These are phyloP conservation scores for Aspidoscelis tigris DNA, from an alignment of 2,113 vertebrate species.

Conservation along the genomic window DNA sequence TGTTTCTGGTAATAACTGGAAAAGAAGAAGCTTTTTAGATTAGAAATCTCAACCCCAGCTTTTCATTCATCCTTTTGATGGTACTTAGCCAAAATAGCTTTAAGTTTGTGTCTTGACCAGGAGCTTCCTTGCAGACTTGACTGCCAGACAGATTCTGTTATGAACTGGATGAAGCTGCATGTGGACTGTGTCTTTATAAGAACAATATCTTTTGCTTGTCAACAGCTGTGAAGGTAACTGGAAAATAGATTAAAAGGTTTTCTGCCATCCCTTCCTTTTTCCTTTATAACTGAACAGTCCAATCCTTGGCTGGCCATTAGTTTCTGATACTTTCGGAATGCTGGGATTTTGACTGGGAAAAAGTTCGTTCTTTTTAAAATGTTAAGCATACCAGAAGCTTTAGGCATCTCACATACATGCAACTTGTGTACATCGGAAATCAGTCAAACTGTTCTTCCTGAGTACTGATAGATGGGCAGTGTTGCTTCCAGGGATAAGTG, in stretches of 20 bases:
- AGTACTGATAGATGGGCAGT: background rate
- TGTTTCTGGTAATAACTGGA: background rate
- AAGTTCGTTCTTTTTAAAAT: background rate
- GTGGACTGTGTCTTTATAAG: background rate
- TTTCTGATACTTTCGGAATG: background rate
- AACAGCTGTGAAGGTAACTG: background rate
- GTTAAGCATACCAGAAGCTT: slow-evolving; percentile 3
- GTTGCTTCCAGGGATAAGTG: background rate
- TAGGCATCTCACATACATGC: background rate
- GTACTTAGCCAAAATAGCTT: slow-evolving; percentile 62
- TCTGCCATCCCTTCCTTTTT: background rate
- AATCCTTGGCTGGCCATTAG: background rate
- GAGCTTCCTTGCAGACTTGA: background rate
- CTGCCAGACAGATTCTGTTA: background rate
- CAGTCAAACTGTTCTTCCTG: background rate
- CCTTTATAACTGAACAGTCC: background rate
- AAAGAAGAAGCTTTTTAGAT: background rate
- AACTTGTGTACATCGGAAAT: background rate
- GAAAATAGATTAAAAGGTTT: background rate
- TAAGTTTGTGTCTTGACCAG: slow-evolving; percentile 2
- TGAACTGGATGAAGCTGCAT: background rate
- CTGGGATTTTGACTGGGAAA: background rate
- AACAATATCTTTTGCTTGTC: background rate
- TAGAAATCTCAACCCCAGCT: background rate
- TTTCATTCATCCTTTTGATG: slow-evolving; percentile 68